Evolutionary conservation across 2,113 vertebrate species (phyloP), one percentile per base, ranked within the genome.

Genomic region (Mesoclemmys tuberculata): DNA sequence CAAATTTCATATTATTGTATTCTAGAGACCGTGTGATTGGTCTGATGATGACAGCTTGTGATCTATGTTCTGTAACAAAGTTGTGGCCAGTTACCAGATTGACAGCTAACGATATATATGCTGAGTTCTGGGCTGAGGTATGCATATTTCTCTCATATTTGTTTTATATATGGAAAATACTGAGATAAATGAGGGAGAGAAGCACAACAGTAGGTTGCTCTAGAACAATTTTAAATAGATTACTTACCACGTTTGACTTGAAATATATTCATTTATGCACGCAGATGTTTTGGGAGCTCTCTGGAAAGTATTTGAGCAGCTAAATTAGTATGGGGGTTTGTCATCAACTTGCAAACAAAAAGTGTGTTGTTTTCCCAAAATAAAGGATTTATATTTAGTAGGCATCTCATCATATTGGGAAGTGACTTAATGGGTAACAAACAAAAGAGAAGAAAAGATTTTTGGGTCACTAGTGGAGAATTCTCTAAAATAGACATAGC

Each of bases 81-180:
- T 96, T 99, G 89, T 99, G 99, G 99, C 98, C 98, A 12, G 98
- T 99, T 94, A 99, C 99, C 88, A 99, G 99, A 93, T 88, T 99
- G 97, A 99, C 99, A 0, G 99, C 99, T 87, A 99, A 99, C 18
- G 99, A 99, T 93, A 99, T 99, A 97, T 99, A 99, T 77, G 99
- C 99, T 0, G 99, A 99, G 94, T 99, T 99, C 98, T 99, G 99
- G 99, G 98, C 99, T 71, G 99, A 99, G 99, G 99, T 99, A 98
- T 11, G 97, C 96, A 9, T 61, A 35, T 80, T 79, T 75, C 74
- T 86, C 31, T 52, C 46, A n/a, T 18, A 2, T 68, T 64, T 77
- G 41, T 13, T 54, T 89, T 94, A 41, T 21, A 90, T 92, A 58
- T 7, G 6, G 26, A 93, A 26, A 61, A 18, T 26, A 89, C 24